Evolutionary conservation across 2,888 invertebrate species (phyloP), one percentile per base, ranked within the genome.

Genomic region (Marasmarcha lunaedactyla): DNA sequence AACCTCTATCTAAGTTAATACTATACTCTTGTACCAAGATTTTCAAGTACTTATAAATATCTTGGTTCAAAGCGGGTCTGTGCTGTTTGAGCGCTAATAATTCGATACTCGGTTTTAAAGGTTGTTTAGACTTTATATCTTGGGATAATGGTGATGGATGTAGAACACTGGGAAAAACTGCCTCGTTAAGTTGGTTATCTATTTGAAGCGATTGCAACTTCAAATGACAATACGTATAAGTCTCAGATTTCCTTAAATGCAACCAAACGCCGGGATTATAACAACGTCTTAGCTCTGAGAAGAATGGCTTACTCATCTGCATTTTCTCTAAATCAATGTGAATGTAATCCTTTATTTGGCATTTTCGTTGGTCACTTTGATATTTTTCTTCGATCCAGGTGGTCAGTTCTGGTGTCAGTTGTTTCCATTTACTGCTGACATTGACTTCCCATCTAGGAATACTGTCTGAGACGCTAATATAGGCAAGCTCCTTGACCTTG

Each of bases 271-370:
- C 92, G 1, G 94, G 92, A 41, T 85, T 86, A 58, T 91, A 92
- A 1, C 87, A 88, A 33, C 94, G 79, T 33, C 90, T 71, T 14
- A 94, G 63, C 55, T 91, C 91, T 0, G 93, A 92, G 57, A 90
- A 92, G 69, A 93, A 93, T 1, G 94, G 94, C 62, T 92, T 92
- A 0, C 91, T 89, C 91, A 94, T 93, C 52, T 90, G 90, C 93
- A 94, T 93, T 63, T 90, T 92, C 37, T 88, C 88, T 49, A 94
- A 86, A 60, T 94, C 93, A 40, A 93, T 89, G 83, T 93, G 76
- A 6, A 93, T 87, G 60, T 90, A 91, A 59, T 93, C 92, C 59
- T 92, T 91, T 35, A 93, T 67, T 49, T 90, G 89, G 37, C 91
- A 91, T 55, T 88, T 89, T 52, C 88, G 88, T 48, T 88, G 86